Base-by-base conservation (phyloP, 1,140 invertebrate genomes). In the Musca vetustissima region DNA sequence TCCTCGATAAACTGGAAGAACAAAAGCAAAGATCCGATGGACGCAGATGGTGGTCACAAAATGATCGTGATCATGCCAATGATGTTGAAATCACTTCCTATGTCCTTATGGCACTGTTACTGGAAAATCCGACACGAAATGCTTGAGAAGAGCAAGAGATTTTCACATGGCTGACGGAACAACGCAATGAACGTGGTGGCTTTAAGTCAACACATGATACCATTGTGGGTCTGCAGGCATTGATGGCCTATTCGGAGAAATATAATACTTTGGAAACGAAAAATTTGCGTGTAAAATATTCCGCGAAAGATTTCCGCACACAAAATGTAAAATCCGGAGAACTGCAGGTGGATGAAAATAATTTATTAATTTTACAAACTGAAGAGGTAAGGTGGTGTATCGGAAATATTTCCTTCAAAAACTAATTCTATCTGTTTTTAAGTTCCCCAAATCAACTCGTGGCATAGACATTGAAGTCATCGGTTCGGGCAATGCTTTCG, bases 31-130 rank as follows among this genome's bases (percentile, higher is more conserved):
- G 53, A 76, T 71, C 19, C 75, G 64, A 9, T 75, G 71, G 66
- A 8, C 74, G 72, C 57, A 79, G 68, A 64, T 81, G 79, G 79
- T 81, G 79, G 79, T 74, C 79, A 0, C 78, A 77, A 65, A 59
- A n/a, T n/a, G 55, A 61, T 21, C 85, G 71, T 84, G 86, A 0
- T 83, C 84, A 67, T 68, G 88, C 90, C 14, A 84, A 89, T 14
- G 89, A 92, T 75, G 87, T 94, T 25, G 92, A 95, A 82, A 91
- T 91, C 74, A 92, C 92, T 2, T 86, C 91, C 0, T 94, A 94
- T 74, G 88, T 86, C 2, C 75, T 93, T 22, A 76, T 93, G 47
- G 86, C 90, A 8, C 83, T 89, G n/a, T 76, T 91, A n/a, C 86
- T 87, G 75, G 76, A 15, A 86, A 87, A 75, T 76, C 87, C 84